Evolutionary conservation across 2,113 vertebrate species (phyloP).

Genomic region (Stercorarius parasiticus): DNA sequence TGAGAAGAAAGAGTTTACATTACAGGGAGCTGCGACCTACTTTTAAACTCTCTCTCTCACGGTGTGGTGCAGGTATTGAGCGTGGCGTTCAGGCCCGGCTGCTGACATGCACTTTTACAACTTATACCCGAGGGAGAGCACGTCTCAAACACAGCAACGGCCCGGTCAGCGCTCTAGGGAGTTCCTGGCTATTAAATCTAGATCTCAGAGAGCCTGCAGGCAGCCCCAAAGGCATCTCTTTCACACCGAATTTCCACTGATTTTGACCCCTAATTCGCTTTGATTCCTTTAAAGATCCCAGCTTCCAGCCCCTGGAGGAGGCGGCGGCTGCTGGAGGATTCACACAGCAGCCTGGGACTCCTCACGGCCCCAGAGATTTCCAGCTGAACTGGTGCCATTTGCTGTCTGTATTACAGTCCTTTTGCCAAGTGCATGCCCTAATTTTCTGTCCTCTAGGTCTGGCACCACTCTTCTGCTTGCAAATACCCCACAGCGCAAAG

Average conservation of each 20-base stretch:
- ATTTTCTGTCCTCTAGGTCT: background rate
- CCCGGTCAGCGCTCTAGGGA: background rate
- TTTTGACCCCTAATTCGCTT: background rate
- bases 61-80: background rate
- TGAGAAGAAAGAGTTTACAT: background rate
- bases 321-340: background rate
- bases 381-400: background rate
- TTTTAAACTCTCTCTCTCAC: background rate
- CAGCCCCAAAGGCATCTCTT: background rate
- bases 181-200: background rate
- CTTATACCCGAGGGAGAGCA: background rate
- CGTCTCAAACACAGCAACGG: background rate
- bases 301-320: background rate
- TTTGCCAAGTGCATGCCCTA: background rate
- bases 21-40: background rate
- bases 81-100: accelerated
- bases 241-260: background rate
- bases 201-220: background rate
- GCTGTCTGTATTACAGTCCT: background rate
- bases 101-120: background rate
- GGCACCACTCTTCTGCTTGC: background rate
- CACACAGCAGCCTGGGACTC: background rate
- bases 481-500: background rate
- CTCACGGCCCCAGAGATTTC: background rate
- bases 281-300: background rate